Base-by-base conservation (phyloP, 2,888 invertebrate genomes). In the Xylota segnis region DNA sequence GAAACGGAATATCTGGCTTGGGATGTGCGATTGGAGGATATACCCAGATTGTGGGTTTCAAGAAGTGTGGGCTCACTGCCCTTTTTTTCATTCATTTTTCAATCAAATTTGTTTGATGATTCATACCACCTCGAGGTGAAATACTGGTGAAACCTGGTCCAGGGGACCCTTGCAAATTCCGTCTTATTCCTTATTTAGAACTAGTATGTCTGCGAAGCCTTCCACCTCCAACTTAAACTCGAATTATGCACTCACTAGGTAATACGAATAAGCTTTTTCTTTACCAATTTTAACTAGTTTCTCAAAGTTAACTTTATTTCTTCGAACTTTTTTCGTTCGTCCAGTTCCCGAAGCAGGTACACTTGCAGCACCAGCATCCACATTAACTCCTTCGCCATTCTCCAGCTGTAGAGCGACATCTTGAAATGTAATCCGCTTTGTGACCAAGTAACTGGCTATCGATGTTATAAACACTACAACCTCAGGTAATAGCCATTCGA, bases 401-500 rank as follows among this genome's bases (percentile, higher is more conserved):
- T 88, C 89, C 63, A 91, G 66, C 70, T 90, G 90, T 54, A 89
- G 89, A 32, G 87, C 87, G 3, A 88, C 0, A 91, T 91, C 66
- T 68, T 76, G 66, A 34, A 32, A 29, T 29, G 81, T 54, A 93
- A 89, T 52, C 79, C 90, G 93, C 40, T 93, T 93, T 71, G 93
- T 93, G 14, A 93, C 90, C 9, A 93, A 89, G 89, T 93, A 94
- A 23, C 93, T 91, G 4, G 92, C 89, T 47, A 95, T 88, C 0
- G 94, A 93, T 1, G 93, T 91, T 6, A 94, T 90, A 54, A 95
- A 90, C 86, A 95, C 93, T 54, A 95, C 91, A 88, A 97, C 94
- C 93, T 98, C 98, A 5, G 98, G 97, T 58, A 95, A 93, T 54
- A 97, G 91, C 94, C 96, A 96, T 89, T 95, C 95, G 23, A 96